These are phyloP conservation scores for Phyllopteryx taeniolatus DNA, from an alignment of 2,113 vertebrate species.

Conservation along the genomic window DNA sequence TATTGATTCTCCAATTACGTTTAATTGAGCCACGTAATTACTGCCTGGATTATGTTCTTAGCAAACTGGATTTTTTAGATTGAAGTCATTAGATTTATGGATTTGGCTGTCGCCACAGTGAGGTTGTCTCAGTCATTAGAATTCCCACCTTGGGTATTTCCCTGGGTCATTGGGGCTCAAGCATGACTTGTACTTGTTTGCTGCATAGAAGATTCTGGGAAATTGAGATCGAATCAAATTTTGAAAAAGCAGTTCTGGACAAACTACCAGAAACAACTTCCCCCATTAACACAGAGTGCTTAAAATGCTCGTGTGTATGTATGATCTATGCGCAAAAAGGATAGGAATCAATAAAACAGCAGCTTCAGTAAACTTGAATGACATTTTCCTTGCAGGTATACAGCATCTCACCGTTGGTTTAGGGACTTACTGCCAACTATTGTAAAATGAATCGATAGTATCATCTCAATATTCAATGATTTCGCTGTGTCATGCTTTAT, in stretches of 20 bases:
- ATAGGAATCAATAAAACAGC: neutral
- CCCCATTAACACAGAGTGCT: neutral
- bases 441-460: neutral
- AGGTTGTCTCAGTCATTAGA: neutral
- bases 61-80: neutral
- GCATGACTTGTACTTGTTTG: neutral
- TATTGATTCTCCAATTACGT: neutral
- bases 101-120: neutral
- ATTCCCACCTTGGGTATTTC: slow-evolving; percentile 7
- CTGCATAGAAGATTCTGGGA: neutral
- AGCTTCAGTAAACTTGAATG: neutral
- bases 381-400: neutral
- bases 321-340: neutral
- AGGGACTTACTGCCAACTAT: neutral
- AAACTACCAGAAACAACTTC: neutral
- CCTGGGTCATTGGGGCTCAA: slow-evolving; percentile 5
- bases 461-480: neutral
- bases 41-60: slow-evolving; percentile 6
- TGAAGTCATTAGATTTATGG: slow-evolving; percentile 2
- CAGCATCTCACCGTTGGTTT: neutral
- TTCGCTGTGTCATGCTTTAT: neutral
- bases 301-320: neutral
- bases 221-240: neutral
- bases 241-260: neutral
- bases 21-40: neutral